phyloP scores from a whole-genome alignment of 2,113 vertebrate genomes.

The Notarius quadriscutis region DNA sequence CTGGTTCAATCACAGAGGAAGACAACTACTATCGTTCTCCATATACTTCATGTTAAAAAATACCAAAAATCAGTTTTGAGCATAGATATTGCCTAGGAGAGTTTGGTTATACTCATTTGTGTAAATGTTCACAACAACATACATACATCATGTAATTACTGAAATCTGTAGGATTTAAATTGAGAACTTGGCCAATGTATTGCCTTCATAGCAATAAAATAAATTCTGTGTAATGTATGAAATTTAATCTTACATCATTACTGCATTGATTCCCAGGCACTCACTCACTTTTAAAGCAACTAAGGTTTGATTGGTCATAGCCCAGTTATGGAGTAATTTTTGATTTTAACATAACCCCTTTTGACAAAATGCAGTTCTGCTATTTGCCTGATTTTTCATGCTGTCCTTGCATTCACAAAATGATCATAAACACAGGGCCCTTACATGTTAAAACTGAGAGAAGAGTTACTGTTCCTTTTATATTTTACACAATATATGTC shows the following conservation, averaged over 20 bases:
- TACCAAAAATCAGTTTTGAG: conserved; percentile 66
- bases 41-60: conserved; percentile 80
- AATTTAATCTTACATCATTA: neutral
- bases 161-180: neutral
- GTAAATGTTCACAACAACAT: conserved; percentile 19
- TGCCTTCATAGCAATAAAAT: neutral
- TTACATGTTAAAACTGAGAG: neutral
- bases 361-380: neutral
- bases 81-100: conserved; percentile 47
- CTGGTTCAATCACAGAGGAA: conserved; percentile 39
- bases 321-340: neutral
- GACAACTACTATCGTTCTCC: conserved; percentile 71
- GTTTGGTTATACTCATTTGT: conserved; percentile 38
- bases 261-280: neutral
- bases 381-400: neutral
- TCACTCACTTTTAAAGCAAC: neutral
- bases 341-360: neutral
- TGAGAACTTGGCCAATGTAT: neutral
- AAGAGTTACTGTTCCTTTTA: conserved; percentile 7
- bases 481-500: conserved; percentile 37
- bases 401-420: neutral
- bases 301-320: neutral
- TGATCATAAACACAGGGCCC: neutral
- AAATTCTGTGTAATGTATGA: neutral
- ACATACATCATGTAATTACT: neutral